Percentiles rank a stretch among this genome's conserved stretches.
These are phyloP conservation scores for Raja brachyura DNA, from an alignment of 2,113 vertebrate genomes.

Conservation along the genomic window DNA sequence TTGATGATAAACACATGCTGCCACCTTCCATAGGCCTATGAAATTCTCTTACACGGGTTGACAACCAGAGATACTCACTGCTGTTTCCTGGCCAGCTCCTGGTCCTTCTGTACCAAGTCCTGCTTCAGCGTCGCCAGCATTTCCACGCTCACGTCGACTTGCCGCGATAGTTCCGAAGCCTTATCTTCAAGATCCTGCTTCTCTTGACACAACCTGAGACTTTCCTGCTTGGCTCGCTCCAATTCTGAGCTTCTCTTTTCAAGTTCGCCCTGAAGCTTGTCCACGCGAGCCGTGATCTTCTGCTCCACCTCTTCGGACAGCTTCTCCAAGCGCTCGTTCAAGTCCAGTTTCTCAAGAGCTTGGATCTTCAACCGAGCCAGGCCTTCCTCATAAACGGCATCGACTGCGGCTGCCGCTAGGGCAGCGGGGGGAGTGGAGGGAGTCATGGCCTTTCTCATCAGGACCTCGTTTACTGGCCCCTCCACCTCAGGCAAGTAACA, in stretches of 20 bases:
- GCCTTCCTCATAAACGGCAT: constrained; percentile 88
- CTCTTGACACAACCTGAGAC: constrained; percentile 77
- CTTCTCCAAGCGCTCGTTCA: constrained; percentile 88
- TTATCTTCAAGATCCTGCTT: constrained; percentile 94
- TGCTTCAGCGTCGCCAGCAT: constrained; percentile 95
- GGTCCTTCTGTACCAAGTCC: constrained; percentile 93
- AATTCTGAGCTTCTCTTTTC: constrained; percentile 89
- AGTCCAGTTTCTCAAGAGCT: constrained; percentile 86
- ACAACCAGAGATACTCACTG: constrained; percentile 70
- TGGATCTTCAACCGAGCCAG: constrained; percentile 86
- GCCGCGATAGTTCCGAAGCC: constrained; percentile 83
- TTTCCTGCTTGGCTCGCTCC: constrained; percentile 89
- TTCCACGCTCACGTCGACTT: constrained; percentile 96
- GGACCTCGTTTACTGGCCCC: constrained; percentile 85
- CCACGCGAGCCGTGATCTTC: constrained; percentile 89
- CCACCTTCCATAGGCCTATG: not conserved
- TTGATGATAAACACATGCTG: not conserved
- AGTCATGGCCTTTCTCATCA: constrained; percentile 75
- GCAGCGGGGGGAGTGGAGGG: constrained; percentile 69
- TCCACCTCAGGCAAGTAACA: constrained; percentile 89
- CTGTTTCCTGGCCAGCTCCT: constrained; percentile 88
- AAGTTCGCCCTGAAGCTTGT: constrained; percentile 86
- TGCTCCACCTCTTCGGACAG: constrained; percentile 96
- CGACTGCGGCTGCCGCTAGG: constrained; percentile 68
- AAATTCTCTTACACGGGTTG: not conserved